phyloP scores from a whole-genome alignment of 1,140 invertebrate genomes.

The Brachionus calyciflorus region DNA sequence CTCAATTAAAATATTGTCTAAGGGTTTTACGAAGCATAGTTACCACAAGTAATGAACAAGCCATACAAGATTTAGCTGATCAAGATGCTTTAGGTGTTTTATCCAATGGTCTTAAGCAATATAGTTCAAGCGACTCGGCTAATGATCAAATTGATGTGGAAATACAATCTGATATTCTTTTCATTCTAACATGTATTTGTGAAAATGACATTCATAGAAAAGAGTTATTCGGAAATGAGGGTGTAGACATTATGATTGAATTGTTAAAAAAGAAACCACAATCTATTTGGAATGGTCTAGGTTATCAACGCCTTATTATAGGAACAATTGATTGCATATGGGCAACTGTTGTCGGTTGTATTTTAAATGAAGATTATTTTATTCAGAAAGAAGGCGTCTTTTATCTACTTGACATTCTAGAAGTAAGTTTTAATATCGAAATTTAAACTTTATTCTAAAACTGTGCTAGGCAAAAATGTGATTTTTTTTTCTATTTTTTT shows the following conservation, averaged over 20 bases:
- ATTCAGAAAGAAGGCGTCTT: slow-evolving; percentile 60
- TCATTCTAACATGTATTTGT: slow-evolving; percentile 58
- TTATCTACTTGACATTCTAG: slow-evolving; percentile 58
- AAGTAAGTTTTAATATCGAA: too few relatives aligned
- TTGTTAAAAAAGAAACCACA: slow-evolving; percentile 56
- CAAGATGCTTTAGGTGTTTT: slow-evolving; percentile 58
- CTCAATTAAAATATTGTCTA: slow-evolving; percentile 59
- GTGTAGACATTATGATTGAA: slow-evolving; percentile 56
- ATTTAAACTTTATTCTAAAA: too few relatives aligned
- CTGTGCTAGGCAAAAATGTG: too few relatives aligned
- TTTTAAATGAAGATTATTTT: slow-evolving; percentile 58
- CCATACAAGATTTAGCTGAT: slow-evolving; percentile 58
- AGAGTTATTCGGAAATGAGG: slow-evolving; percentile 58
- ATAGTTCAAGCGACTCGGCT: not conserved
- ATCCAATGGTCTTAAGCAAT: slow-evolving; percentile 45
- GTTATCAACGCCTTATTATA: slow-evolving; percentile 56
- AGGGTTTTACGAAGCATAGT: slow-evolving; percentile 57
- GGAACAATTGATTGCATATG: slow-evolving; percentile 58
- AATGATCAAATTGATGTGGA: slow-evolving; percentile 55
- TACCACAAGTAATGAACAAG: slow-evolving; percentile 54
- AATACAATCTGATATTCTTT: slow-evolving; percentile 60
- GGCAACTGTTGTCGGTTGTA: slow-evolving; percentile 58
- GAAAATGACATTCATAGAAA: slow-evolving; percentile 59
- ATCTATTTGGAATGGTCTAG: slow-evolving; percentile 56
- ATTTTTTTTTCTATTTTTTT: too few relatives aligned